Evolutionary conservation across 1,140 invertebrate genomes (phyloP), one percentile per base, ranked within the genome.

Genomic region (Drosophila navojoa): DNA sequence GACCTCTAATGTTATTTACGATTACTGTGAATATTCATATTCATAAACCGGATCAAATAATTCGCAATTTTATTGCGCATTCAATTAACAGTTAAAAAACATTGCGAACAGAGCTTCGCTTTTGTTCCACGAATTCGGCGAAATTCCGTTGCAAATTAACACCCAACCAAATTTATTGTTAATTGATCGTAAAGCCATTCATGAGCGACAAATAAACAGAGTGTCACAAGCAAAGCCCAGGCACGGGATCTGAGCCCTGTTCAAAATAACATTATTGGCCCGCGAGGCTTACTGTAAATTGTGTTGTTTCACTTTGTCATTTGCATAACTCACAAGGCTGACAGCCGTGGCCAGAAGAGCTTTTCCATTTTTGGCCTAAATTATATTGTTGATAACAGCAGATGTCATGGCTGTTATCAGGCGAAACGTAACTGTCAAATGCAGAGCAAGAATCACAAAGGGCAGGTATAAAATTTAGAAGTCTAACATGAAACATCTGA

Each of bases 251-350:
- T 42, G 52, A 45, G 54, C 44, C 5, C 19, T 29, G 7, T 5
- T 11, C 25, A n/a, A 44, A 44, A 44, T 11, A 44, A 44, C 16
- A 22, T 61, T 45, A 45, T 38, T 55, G 42, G 42, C 53, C 44
- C 61, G 16, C 9, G 19, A 59, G 19, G 59, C 60, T 63, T 42
- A 19, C 59, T 44, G 55, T 42, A 29, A 71, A 69, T 52, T 52
- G 25, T 50, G 52, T 71, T 53, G 25, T 35, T 71, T 72, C 11
- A 45, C 44, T 67, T 53, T 54, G 63, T 60, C 40, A 68, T 72
- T 53, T 27, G 35, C 35, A 10, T 10, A 10, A 4, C 35, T 27
- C 50, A 68, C 35, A 59, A 42, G 57, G 19, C 42, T 66, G 61
- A 66, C 52, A 63, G 22, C 38, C n/a, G 15, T 1, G 32, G 11